Conservation (phyloP, 2,113 vertebrate species). For the Arizona elegans region DNA sequence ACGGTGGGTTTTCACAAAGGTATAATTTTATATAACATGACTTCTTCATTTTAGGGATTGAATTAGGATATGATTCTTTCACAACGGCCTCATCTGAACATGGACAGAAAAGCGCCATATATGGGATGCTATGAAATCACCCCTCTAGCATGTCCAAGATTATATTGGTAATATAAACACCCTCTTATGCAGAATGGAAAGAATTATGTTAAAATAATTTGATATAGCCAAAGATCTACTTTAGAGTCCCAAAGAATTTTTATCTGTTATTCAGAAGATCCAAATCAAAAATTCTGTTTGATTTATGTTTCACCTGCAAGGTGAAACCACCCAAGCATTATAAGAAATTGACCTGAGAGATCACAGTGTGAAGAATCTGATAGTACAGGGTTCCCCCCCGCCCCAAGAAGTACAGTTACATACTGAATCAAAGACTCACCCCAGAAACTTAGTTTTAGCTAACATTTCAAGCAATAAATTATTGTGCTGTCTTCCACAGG, state of each 20-base stretch:
- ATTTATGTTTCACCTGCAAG: background rate
- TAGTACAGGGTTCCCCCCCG: accelerated
- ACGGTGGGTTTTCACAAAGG: background rate
- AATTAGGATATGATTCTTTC: background rate
- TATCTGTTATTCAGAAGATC: background rate
- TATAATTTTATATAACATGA: background rate
- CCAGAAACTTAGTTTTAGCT: background rate
- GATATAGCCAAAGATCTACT: background rate
- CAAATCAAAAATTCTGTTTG: background rate
- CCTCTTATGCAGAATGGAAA: background rate
- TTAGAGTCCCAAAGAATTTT: background rate
- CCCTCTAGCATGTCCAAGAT: background rate
- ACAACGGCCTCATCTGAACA: background rate
- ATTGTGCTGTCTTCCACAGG: background rate
- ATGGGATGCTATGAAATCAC: background rate
- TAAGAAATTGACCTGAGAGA: background rate
- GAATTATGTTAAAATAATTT: background rate
- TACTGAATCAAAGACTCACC: background rate
- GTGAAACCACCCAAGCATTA: background rate
- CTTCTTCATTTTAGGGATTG: background rate
- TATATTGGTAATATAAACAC: background rate
- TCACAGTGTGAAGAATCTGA: background rate
- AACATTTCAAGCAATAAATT: background rate
- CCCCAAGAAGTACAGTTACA: background rate
- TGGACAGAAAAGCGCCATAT: background rate